These are phyloP conservation scores for Drosophila prosaltans DNA, from an alignment of 1,140 invertebrate species.

Conservation along the genomic window DNA sequence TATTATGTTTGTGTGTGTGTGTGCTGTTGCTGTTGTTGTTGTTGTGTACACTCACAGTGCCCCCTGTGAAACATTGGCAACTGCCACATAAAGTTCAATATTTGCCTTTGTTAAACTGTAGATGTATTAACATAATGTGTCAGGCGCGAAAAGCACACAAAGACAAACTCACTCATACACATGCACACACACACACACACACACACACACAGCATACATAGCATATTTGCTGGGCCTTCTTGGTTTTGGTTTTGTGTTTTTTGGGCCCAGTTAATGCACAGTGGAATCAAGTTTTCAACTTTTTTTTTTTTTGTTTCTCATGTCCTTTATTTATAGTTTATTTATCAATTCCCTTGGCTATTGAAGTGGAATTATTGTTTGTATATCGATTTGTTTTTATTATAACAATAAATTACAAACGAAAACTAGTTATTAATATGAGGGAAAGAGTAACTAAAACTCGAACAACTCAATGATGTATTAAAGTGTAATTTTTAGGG, in stretches of 20 bases:
- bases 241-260: constrained; percentile 11
- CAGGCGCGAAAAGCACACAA: constrained; percentile 51
- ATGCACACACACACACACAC: constrained; percentile 16
- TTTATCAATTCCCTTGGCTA: background rate
- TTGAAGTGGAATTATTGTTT: too few species aligned
- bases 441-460: too few species aligned
- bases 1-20: constrained; percentile 27
- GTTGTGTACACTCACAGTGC: constrained; percentile 11
- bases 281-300: constrained; percentile 24
- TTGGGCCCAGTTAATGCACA: constrained; percentile 40
- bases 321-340: background rate
- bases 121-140: constrained; percentile 76
- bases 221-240: background rate
- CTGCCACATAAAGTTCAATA: constrained; percentile 64
- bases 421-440: too few species aligned
- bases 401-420: too few species aligned
- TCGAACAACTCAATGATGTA: too few species aligned
- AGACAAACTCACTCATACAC: background rate
- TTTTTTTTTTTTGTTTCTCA: background rate
- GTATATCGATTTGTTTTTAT: too few species aligned
- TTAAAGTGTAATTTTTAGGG: too few species aligned
- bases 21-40: constrained; percentile 18
- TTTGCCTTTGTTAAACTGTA: constrained; percentile 71
- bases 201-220: constrained; percentile 19
- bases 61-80: constrained; percentile 23